phyloP scores from a whole-genome alignment of 2,113 vertebrate species.

The Conger conger region DNA sequence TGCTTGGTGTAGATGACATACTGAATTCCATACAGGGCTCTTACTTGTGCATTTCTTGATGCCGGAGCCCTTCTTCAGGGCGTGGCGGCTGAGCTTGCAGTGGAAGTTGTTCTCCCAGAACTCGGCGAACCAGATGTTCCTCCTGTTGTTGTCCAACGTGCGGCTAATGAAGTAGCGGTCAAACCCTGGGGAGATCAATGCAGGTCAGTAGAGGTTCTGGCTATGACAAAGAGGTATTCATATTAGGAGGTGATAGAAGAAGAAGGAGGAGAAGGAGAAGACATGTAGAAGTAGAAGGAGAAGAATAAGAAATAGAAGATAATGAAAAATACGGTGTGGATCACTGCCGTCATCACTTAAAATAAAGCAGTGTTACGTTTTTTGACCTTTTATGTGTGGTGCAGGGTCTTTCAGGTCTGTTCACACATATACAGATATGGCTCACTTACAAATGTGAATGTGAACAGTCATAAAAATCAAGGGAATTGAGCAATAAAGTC shows the following conservation, averaged over 20 bases:
- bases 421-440: too few relatives aligned
- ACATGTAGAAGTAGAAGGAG: too few relatives aligned
- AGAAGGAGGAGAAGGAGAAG: not conserved
- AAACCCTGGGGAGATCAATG: constrained; percentile 66
- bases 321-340: too few relatives aligned
- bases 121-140: constrained; percentile 79
- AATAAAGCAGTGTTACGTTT: too few relatives aligned
- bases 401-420: too few relatives aligned
- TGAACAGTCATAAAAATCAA: too few relatives aligned
- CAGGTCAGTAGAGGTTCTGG: not conserved
- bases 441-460: too few relatives aligned
- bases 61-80: constrained; percentile 66
- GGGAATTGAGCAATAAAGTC: too few relatives aligned
- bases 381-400: too few relatives aligned
- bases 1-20: too few relatives aligned
- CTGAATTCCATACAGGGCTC: constrained; percentile 35
- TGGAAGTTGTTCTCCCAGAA: constrained; percentile 84
- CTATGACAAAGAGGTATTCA: not conserved
- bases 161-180: constrained; percentile 78
- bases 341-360: too few relatives aligned
- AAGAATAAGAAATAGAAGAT: not conserved
- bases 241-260: not conserved
- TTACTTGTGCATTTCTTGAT: constrained; percentile 88
- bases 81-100: constrained; percentile 82
- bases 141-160: constrained; percentile 76